Conservation (phyloP, 2,797 vertebrate species). For the Lagocephalus sceleratus region DNA sequence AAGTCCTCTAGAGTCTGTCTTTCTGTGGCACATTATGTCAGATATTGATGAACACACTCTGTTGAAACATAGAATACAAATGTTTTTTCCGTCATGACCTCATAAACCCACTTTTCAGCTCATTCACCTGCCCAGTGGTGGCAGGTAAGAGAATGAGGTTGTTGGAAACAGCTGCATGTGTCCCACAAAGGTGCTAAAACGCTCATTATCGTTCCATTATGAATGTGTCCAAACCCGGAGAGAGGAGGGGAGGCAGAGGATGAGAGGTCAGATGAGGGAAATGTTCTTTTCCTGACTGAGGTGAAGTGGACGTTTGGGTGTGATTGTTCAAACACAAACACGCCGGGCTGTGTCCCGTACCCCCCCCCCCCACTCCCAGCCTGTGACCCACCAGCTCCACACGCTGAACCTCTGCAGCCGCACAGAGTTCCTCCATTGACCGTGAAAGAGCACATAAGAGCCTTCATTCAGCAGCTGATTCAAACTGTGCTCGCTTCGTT, state of each 20-base stretch:
- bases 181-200: not conserved
- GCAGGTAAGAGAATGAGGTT: too few species aligned
- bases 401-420: constrained; percentile 26
- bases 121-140: too few species aligned
- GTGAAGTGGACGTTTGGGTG: constrained; percentile 54
- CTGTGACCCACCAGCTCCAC: constrained; percentile 17
- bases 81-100: too few species aligned
- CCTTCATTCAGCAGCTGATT: constrained; percentile 50
- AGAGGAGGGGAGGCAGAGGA: constrained; percentile 32
- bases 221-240: not conserved
- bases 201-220: not conserved
- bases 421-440: constrained; percentile 40
- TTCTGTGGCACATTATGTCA: too few species aligned
- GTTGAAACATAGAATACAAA: too few species aligned
- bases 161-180: too few species aligned
- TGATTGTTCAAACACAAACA: constrained; percentile 56
- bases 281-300: constrained; percentile 38
- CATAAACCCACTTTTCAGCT: too few species aligned
- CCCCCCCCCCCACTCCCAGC: constrained; percentile 33
- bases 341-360: constrained; percentile 45
- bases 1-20: too few species aligned
- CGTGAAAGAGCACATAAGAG: constrained; percentile 40
- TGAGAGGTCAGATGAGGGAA: constrained; percentile 38
- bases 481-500: constrained; percentile 37
- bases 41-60: too few species aligned